Percentiles rank a stretch among this genome's conserved stretches.
These are phyloP conservation scores for Polymixis flavicincta DNA, from an alignment of 2,888 invertebrate genomes.

Conservation along the genomic window DNA sequence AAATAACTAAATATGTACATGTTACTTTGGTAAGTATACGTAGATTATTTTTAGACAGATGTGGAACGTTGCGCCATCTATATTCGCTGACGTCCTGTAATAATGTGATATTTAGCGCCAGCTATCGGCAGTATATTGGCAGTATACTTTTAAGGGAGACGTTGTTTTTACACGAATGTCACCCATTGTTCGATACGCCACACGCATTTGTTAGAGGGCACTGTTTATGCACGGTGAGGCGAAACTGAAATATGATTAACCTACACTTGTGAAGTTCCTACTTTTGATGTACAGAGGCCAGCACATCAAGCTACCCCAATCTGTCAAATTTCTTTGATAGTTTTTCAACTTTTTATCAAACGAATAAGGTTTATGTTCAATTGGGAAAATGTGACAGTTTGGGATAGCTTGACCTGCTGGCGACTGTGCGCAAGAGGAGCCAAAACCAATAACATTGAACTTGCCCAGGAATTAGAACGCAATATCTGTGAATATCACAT, in stretches of 20 bases:
- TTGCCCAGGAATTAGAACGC: too few relatives aligned
- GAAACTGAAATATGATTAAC: background rate
- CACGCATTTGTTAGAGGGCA: constrained; percentile 17
- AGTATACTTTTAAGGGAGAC: background rate
- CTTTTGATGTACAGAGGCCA: too few relatives aligned
- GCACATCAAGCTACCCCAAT: too few relatives aligned
- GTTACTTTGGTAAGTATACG: background rate
- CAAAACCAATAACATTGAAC: too few relatives aligned
- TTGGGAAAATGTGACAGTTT: too few relatives aligned
- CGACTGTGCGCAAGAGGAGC: too few relatives aligned
- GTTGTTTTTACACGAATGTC: background rate
- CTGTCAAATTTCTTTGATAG: too few relatives aligned
- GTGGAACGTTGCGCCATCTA: constrained; percentile 16
- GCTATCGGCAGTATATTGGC: background rate
- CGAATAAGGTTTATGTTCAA: too few relatives aligned
- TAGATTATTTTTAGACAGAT: background rate
- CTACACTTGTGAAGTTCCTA: background rate
- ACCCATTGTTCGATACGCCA: background rate
- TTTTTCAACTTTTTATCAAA: too few relatives aligned
- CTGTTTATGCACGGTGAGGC: background rate
- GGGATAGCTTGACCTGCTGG: too few relatives aligned
- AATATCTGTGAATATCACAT: too few relatives aligned
- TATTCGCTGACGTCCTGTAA: background rate
- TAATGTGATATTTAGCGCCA: background rate
- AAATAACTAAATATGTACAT: background rate